Base-by-base conservation (phyloP, 1,140 invertebrate species). In the Drosophila simulans region DNA sequence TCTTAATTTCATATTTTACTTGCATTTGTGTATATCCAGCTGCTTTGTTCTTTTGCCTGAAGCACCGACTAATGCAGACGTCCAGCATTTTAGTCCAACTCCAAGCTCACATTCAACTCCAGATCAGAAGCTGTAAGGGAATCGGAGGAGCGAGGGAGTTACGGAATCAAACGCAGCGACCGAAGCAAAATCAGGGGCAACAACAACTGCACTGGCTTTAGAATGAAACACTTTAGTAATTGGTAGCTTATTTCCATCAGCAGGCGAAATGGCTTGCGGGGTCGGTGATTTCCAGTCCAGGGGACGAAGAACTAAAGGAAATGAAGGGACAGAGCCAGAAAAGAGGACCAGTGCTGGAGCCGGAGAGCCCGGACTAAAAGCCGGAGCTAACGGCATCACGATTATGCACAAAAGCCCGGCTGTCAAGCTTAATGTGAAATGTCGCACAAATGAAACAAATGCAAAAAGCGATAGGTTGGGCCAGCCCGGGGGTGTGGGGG, bases 151-250 rank as follows among this genome's bases (percentile, higher is more conserved):
- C 10, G 22, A 17, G 34, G 35, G 10, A 37, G 58, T 52, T 68
- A 54, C 40, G 17, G 51, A 70, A 70, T 70, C 64, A 70, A 70
- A 55, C 68, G 63, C 65, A 69, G 51, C 54, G 52, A 48, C 49
- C 62, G 37, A 45, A 53, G 55, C 54, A 27, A 53, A 27, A 72
- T 73, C 42, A 73, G 57, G 11, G 39, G 56, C 56, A 54, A 39
- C 40, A 62, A 42, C 58, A 64, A 62, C 55, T 54, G 64, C 46
- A 69, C 52, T 54, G 73, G 74, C 65, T 77, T 63, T 63, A 69
- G 49, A 80, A 58, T 83, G 69, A 80, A 86, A 89, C 83, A 88
- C 83, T 88, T 88, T 88, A 79, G 83, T 88, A 88, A 88, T 88
- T 88, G 83, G 76, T 88, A 83, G 84, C 84, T 88, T 88, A 88